phyloP scores from a whole-genome alignment of 2,797 vertebrate species.

The Sebastes elongatus region DNA sequence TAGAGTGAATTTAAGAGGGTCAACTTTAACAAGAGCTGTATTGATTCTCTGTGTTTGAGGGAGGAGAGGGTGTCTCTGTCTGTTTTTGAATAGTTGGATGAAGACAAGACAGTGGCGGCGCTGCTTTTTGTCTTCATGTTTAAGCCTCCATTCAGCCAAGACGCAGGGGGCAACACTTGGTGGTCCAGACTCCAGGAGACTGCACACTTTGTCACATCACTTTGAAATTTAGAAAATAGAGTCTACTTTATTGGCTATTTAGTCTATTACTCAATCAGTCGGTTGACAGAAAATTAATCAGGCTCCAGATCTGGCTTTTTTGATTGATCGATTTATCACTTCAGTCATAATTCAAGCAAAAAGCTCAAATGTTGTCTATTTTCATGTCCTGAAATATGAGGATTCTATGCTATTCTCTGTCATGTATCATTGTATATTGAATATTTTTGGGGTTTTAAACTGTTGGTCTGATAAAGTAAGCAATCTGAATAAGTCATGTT shows the following conservation, averaged over 20 bases:
- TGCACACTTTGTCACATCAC: constrained; percentile 20
- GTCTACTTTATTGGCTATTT: not conserved
- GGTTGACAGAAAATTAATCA: not conserved
- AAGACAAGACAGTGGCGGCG: constrained; percentile 54
- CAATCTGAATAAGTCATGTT: not conserved
- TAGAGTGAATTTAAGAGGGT: constrained; percentile 72
- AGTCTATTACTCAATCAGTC: not conserved
- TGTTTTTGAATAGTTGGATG: constrained; percentile 55
- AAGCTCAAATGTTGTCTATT: not conserved
- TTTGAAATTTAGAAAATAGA: not conserved
- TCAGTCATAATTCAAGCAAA: not conserved
- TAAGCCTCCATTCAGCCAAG: constrained; percentile 54
- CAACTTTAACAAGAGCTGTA: constrained; percentile 73
- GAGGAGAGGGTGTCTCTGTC: constrained; percentile 51
- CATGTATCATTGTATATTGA: not conserved
- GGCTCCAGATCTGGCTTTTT: rapidly evolving
- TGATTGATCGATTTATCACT: not conserved
- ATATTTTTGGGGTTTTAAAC: not conserved
- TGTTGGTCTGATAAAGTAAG: not conserved
- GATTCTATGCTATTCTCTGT: not conserved
- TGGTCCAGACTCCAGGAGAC: constrained; percentile 44
- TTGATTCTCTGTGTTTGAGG: constrained; percentile 68
- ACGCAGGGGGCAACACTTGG: constrained; percentile 56
- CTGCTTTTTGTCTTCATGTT: constrained; percentile 64
- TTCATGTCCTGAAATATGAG: not conserved